Percentiles rank a stretch among this genome's conserved stretches.
These are phyloP conservation scores for Gymnosoma rotundatum DNA, from an alignment of 2,888 invertebrate species.

Conservation along the genomic window DNA sequence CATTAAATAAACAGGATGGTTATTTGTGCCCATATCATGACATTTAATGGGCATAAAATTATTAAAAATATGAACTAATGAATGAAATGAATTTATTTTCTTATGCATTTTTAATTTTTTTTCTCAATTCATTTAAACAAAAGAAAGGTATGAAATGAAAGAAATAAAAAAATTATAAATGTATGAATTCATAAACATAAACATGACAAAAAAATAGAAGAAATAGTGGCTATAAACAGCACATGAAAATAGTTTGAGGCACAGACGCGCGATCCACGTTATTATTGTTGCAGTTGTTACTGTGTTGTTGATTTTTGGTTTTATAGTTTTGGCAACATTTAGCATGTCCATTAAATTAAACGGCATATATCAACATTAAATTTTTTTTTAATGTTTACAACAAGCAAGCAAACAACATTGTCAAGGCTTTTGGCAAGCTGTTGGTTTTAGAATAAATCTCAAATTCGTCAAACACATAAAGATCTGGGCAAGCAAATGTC, in stretches of 20 bases:
- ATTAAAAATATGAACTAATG: slow-evolving; percentile 68
- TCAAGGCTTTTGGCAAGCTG: background rate
- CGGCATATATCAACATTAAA: slow-evolving; percentile 42
- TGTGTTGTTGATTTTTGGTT: slow-evolving; percentile 11
- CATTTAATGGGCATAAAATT: slow-evolving; percentile 68
- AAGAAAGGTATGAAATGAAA: slow-evolving; percentile 25
- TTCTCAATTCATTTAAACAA: slow-evolving; percentile 1
- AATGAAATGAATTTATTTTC: slow-evolving; percentile 58
- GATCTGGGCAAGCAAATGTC: too few species aligned
- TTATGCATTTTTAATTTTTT: background rate
- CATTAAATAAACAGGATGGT: slow-evolving; percentile 37
- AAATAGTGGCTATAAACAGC: slow-evolving; percentile 25
- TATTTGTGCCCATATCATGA: slow-evolving; percentile 57
- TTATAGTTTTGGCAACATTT: slow-evolving; percentile 49
- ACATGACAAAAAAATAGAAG: slow-evolving; percentile 18
- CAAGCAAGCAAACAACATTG: background rate
- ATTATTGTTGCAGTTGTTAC: slow-evolving; percentile 1
- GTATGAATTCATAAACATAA: slow-evolving; percentile 47
- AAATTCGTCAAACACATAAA: too few species aligned
- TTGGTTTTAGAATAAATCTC: background rate
- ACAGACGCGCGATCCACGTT: slow-evolving; percentile 42
- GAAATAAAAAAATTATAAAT: slow-evolving; percentile 25
- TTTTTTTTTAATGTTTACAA: slow-evolving; percentile 5
- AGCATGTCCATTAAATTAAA: slow-evolving; percentile 46
- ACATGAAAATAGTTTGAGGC: slow-evolving; percentile 33